Conservation (phyloP, 1,140 invertebrate species). For the Philaenus spumarius region DNA sequence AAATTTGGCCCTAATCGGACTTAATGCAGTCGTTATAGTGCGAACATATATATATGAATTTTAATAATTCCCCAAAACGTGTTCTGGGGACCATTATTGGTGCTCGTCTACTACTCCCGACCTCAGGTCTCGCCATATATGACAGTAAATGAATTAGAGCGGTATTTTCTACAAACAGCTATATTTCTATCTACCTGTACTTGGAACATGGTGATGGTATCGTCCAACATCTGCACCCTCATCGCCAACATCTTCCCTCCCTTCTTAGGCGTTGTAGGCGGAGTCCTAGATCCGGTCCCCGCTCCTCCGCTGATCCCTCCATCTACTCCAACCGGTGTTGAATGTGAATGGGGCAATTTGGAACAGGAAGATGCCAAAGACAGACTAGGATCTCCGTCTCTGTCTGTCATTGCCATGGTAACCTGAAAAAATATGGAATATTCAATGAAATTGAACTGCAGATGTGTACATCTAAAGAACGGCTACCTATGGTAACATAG, state of each 20-base stretch:
- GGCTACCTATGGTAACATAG: no score
- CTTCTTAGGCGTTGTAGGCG: slow-evolving; percentile 35
- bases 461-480: no score
- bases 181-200: slow-evolving; percentile 63
- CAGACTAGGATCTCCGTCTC: background rate
- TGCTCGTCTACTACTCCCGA: no score
- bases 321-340: slow-evolving; percentile 73
- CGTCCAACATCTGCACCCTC: slow-evolving; percentile 80
- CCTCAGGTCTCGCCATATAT: no score
- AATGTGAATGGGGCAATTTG: slow-evolving; percentile 69
- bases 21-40: no score
- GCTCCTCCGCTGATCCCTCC: slow-evolving; percentile 41
- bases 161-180: no score
- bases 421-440: background rate
- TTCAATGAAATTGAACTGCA: no score
- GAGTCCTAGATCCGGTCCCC: slow-evolving; percentile 24
- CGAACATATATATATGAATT: no score
- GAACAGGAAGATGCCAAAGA: slow-evolving; percentile 26
- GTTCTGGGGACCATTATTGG: no score
- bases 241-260: slow-evolving; percentile 82
- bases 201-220: slow-evolving; percentile 83
- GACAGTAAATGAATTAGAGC: no score
- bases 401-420: slow-evolving; percentile 2
- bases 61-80: no score
- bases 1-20: no score